phyloP scores from a whole-genome alignment of 2,888 invertebrate genomes.

The Dolichomitus sp. region DNA sequence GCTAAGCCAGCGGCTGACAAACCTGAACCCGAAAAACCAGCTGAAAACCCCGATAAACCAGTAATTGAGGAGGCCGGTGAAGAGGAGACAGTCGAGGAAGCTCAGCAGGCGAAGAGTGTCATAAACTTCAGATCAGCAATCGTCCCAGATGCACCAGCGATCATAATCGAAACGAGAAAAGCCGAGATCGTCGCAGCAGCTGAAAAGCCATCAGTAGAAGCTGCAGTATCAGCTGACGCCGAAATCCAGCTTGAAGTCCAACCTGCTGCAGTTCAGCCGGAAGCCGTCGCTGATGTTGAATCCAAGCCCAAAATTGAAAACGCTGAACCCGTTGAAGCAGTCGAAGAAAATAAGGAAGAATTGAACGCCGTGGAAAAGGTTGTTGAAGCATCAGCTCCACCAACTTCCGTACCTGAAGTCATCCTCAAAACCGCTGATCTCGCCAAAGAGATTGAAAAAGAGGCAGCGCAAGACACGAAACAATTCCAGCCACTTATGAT shows the following conservation, averaged over 20 bases:
- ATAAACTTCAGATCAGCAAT: constrained; percentile 66
- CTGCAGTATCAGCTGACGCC: too few relatives aligned
- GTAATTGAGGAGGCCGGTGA: constrained; percentile 57
- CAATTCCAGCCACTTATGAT: constrained; percentile 27
- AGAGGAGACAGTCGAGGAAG: constrained; percentile 56
- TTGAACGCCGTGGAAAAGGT: constrained; percentile 21
- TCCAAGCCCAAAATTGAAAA: constrained; percentile 51
- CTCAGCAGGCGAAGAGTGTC: constrained; percentile 60
- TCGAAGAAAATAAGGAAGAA: constrained; percentile 54
- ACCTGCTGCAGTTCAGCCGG: constrained; percentile 21
- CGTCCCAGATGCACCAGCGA: constrained; percentile 70
- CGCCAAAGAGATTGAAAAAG: constrained; percentile 62
- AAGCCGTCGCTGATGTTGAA: constrained; percentile 45
- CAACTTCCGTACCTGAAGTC: constrained; percentile 85
- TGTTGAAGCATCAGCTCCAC: constrained; percentile 13
- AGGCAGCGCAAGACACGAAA: constrained; percentile 31
- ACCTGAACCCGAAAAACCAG: constrained; percentile 40
- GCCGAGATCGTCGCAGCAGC: constrained; percentile 63
- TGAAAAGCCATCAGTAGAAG: background rate
- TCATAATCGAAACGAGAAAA: constrained; percentile 67
- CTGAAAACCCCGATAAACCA: constrained; percentile 43
- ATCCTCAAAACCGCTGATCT: constrained; percentile 85
- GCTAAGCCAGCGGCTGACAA: constrained; percentile 25
- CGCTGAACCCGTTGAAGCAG: constrained; percentile 60
- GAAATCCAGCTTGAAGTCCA: background rate